A percentile compares a stretch with the other conserved stretches of the same genome.
Conservation (phyloP, 2,113 vertebrate genomes). For the Mobula hypostoma region DNA sequence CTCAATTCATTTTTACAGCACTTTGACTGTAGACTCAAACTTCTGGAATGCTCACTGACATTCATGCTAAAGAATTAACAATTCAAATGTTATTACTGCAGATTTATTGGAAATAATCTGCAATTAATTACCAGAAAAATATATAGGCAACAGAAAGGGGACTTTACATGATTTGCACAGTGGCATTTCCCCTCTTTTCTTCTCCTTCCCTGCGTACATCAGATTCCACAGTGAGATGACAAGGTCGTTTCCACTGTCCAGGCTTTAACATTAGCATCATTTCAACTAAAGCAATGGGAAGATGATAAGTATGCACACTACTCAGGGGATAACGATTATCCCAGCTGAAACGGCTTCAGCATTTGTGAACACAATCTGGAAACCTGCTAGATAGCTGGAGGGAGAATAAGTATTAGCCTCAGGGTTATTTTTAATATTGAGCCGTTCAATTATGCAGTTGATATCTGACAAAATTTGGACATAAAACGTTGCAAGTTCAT, state of each 20-base stretch:
- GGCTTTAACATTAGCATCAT: not conserved
- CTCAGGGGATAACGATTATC: not conserved
- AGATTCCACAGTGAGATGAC: not conserved
- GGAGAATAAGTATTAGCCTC: not conserved
- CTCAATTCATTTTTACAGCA: not conserved
- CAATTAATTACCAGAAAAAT: slow-evolving; percentile 1
- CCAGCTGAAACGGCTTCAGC: slow-evolving; percentile 5
- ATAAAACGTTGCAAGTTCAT: not conserved
- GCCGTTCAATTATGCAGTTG: not conserved
- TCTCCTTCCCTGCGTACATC: not conserved
- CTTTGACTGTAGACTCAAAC: not conserved
- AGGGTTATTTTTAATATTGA: not conserved
- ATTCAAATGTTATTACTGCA: not conserved
- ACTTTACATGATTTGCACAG: not conserved
- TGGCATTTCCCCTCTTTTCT: not conserved
- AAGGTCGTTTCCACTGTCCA: not conserved
- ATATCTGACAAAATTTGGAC: not conserved
- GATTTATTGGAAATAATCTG: slow-evolving; percentile 11
- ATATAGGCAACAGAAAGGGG: not conserved
- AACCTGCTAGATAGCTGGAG: not conserved
- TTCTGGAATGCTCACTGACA: not conserved
- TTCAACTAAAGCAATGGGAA: not conserved
- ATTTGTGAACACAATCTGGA: not conserved
- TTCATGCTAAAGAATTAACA: not conserved
- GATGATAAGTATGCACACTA: not conserved